These are phyloP conservation scores for Drosophila pseudoananassae DNA, from an alignment of 1,140 invertebrate genomes.

Conservation along the genomic window DNA sequence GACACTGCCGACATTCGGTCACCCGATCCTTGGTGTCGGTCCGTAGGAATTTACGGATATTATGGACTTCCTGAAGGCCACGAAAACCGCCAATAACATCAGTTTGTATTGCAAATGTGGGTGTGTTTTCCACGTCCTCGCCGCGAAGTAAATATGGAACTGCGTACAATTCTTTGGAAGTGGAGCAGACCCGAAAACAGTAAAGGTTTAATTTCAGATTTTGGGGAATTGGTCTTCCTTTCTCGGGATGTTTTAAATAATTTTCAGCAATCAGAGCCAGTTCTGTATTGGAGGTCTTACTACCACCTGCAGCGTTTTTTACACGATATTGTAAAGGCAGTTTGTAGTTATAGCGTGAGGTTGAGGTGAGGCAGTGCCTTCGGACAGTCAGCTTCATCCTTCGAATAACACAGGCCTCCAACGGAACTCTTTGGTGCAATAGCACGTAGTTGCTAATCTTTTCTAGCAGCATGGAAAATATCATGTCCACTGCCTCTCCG, in stretches of 20 bases:
- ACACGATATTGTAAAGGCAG: conserved; percentile 59
- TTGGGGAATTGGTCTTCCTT: conserved; percentile 26
- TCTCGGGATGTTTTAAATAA: conserved; percentile 26
- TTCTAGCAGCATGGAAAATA: conserved; percentile 59
- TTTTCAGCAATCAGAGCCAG: conserved; percentile 31
- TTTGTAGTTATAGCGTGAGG: not conserved
- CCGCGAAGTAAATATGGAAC: conserved; percentile 52
- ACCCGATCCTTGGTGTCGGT: conserved; percentile 40
- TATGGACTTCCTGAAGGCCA: conserved; percentile 37
- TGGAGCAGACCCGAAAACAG: conserved; percentile 52
- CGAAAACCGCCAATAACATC: conserved; percentile 46
- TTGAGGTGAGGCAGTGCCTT: conserved; percentile 12
- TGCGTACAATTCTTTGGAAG: conserved; percentile 53
- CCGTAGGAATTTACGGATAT: conserved; percentile 42
- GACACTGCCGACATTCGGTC: conserved; percentile 48
- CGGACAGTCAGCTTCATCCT: conserved; percentile 53
- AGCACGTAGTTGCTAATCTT: conserved; percentile 57
- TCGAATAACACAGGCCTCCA: conserved; percentile 50
- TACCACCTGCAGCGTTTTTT: conserved; percentile 14
- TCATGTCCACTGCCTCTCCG: conserved; percentile 55
- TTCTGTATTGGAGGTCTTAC: not conserved
- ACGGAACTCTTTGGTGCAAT: conserved; percentile 20
- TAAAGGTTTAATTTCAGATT: conserved; percentile 44
- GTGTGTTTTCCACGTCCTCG: conserved; percentile 46
- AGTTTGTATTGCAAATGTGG: conserved; percentile 58